Base-by-base conservation (phyloP, 2,888 invertebrate species). In the Ormyrus rosae region DNA sequence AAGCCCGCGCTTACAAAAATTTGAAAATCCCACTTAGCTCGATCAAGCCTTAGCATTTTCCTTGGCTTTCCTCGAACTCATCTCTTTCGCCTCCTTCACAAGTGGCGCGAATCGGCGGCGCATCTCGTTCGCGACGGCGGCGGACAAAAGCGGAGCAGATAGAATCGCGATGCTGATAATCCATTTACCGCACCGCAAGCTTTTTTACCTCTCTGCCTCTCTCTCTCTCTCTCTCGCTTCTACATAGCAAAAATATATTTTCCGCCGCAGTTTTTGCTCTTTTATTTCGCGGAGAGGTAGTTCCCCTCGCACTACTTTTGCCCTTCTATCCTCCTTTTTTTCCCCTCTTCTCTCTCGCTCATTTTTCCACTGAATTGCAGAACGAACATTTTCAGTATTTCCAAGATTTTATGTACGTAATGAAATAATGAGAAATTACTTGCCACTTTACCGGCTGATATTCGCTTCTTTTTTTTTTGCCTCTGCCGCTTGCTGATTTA, bases 161-260 rank as follows among this genome's bases (percentile, higher is more conserved):
- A 71, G 79, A 84, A 82, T 80, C 82, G 84, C 80, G 75, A 83
- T 81, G 79, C 75, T 81, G 81, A 81, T 81, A 84, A 84, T 84
- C 83, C 84, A 74, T 84, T 84, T 84, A 84, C 74, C 68, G 13
- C 50, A 53, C 68, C 72, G 60, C 81, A 19, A 53, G 19, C 5
- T 53, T 34, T 67, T 34, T 48, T 64, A 5, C 48, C 34, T 4
- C 34, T 34, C 34, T 34, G 0, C 2, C 34, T 34, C 34, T 34
- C 34, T 34, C 34, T 34, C 34, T 48, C 50, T 5, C 0, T 34
- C 53, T 67, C 5, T 6, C 50, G 50, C 50, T 9, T 13, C 3
- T 50, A 46, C 6, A 46, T 64, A 63, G 61, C 46, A n/a, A 13
- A 48, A 64, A 64, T 64, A 13, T 64, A 64, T 64, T 34, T 64